Base-by-base conservation (phyloP, 2,888 invertebrate species). In the Harpalus rubripes region DNA sequence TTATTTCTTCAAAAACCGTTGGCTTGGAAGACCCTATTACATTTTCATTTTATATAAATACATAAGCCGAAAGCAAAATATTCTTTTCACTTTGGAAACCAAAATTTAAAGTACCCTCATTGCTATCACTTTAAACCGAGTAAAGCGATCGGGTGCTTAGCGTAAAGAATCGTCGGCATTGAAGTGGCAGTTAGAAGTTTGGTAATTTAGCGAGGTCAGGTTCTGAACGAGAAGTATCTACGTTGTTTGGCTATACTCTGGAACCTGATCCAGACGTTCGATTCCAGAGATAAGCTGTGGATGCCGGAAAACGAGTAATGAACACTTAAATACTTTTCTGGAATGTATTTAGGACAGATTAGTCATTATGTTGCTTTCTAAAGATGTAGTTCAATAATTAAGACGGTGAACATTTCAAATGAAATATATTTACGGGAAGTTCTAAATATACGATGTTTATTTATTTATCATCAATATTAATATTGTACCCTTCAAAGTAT, bases 151-250 rank as follows among this genome's bases (percentile, higher is more conserved):
- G 10, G 44, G 44, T 52, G 44, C 44, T 52, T 52, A 52, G 44
- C 10, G 44, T 52, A 52, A 52, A 52, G 44, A 52, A 52, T 52
- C 44, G 8, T 10, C 0, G 10, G 44, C 44, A 52, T 8, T 52
- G 44, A 52, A 52, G 44, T 52, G 44, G 5, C 44, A 52, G 7
- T 52, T 52, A 52, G 44, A 52, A 52, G 44, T 52, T 52, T 52
- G 44, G 44, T 52, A 52, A 52, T 52, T 52, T 52, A 52, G 44
- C 10, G 44, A 52, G 44, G 44, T 52, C 44, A 52, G 44, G 44
- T 52, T 12, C 44, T 52, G 5, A 10, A 59, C 15, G 59, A 59
- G 15, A 32, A 32, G 44, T 52, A 52, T 52, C 12, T 52, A 12
- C 44, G 44, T 52, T 52, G 44, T 52, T 52, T 52, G 12, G 32